A percentile compares a stretch with the other conserved stretches of the same genome.
Conservation (phyloP, 2,797 vertebrate species). For the Vespertilio murinus region DNA sequence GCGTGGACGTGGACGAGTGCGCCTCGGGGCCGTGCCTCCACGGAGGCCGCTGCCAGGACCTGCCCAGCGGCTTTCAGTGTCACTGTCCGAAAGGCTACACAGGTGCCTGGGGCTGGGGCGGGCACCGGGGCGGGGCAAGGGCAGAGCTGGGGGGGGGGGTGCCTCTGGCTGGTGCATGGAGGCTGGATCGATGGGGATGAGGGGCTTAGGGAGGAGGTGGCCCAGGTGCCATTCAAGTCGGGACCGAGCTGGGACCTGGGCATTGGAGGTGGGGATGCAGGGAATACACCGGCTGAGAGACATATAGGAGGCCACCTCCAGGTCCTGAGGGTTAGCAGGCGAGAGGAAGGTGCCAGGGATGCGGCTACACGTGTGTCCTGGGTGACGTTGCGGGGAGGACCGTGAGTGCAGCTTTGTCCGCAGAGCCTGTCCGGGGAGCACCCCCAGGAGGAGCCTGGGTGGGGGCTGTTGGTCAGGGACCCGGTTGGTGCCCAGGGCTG, state of each 20-base stretch:
- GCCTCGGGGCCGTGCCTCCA: conserved; percentile 89
- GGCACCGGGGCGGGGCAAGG: neutral
- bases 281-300: neutral
- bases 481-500: neutral
- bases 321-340: neutral
- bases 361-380: neutral
- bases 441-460: neutral
- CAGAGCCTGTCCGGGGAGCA: neutral
- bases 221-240: neutral
- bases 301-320: accelerated
- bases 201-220: neutral
- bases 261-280: neutral
- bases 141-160: neutral
- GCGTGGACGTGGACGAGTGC: conserved; percentile 91
- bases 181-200: neutral
- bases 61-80: conserved; percentile 89
- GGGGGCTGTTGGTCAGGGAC: too few relatives aligned
- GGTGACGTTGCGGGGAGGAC: neutral
- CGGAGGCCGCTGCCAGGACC: conserved; percentile 89
- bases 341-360: neutral
- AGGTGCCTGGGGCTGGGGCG: conserved; percentile 85
- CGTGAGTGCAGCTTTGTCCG: neutral
- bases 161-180: neutral
- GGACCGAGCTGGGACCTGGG: neutral
- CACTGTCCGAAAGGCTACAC: conserved; percentile 90